Evolutionary conservation across 2,113 vertebrate genomes (phyloP).

Genomic region (Zapus hudsonius): DNA sequence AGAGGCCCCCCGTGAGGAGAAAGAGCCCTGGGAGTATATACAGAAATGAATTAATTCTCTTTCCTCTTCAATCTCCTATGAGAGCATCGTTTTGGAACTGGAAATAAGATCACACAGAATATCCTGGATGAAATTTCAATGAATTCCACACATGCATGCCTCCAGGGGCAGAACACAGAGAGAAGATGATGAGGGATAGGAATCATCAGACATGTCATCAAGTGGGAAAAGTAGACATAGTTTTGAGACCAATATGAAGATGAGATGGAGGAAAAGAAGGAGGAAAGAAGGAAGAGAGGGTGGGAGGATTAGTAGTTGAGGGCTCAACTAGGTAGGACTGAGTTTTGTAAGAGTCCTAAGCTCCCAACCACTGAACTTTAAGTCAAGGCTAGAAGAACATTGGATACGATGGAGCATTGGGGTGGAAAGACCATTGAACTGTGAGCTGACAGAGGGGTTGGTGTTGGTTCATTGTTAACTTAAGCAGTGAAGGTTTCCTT

Average conservation of each 20-base stretch:
- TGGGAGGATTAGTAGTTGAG: background rate
- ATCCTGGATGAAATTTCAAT: background rate
- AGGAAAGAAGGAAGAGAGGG: background rate
- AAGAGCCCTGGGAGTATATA: background rate
- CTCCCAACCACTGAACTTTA: background rate
- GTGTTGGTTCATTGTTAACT: background rate
- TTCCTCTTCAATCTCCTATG: background rate
- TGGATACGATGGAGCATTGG: background rate
- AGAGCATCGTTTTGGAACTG: background rate
- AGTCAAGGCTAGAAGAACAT: background rate
- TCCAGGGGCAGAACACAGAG: background rate
- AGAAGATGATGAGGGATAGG: too few species aligned
- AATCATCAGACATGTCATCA: background rate
- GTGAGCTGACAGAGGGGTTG: background rate
- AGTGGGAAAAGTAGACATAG: background rate
- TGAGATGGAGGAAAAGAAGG: too few species aligned
- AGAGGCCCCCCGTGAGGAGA: background rate
- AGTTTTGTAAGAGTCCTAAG: fast-evolving
- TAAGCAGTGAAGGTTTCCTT: background rate
- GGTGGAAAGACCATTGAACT: background rate
- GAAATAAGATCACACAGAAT: background rate
- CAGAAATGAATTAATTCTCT: background rate
- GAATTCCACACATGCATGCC: background rate
- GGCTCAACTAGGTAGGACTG: background rate
- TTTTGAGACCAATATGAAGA: background rate